Conservation (phyloP, 1,140 invertebrate genomes). For the Halotydeus destructor region DNA sequence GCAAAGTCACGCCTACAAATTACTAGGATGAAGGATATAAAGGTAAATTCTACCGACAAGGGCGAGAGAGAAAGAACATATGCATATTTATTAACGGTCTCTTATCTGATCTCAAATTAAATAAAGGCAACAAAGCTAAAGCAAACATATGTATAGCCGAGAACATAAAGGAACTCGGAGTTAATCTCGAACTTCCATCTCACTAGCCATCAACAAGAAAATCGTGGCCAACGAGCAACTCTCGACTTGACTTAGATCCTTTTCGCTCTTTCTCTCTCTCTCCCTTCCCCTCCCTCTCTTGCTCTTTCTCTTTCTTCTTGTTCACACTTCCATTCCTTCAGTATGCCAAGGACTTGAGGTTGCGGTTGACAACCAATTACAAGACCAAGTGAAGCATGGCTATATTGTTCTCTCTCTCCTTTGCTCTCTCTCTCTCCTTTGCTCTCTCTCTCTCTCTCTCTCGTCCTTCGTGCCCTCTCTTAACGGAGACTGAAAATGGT, state of each 20-base stretch:
- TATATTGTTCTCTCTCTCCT: neutral
- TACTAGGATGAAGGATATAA: too few relatives aligned
- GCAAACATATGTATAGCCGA: neutral
- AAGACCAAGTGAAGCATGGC: neutral
- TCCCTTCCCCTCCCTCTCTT: neutral
- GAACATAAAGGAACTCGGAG: neutral
- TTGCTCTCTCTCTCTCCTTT: neutral
- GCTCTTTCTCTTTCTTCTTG: neutral
- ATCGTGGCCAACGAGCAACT: neutral
- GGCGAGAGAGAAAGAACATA: neutral
- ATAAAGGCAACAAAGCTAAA: neutral
- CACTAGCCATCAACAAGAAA: neutral
- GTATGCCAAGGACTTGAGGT: neutral
- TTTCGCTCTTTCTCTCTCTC: neutral
- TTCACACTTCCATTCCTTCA: neutral
- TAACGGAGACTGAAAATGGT: too few relatives aligned
- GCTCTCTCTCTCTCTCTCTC: conserved; percentile 1
- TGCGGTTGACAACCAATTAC: neutral
- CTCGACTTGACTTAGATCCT: neutral
- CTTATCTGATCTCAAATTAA: neutral
- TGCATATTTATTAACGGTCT: too few relatives aligned
- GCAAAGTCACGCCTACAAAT: too few relatives aligned
- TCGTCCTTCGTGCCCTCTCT: too few relatives aligned
- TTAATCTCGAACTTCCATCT: neutral
- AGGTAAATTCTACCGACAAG: too few relatives aligned